Base-by-base conservation (phyloP, 1,140 invertebrate genomes). In the Drosophila virilis region DNA sequence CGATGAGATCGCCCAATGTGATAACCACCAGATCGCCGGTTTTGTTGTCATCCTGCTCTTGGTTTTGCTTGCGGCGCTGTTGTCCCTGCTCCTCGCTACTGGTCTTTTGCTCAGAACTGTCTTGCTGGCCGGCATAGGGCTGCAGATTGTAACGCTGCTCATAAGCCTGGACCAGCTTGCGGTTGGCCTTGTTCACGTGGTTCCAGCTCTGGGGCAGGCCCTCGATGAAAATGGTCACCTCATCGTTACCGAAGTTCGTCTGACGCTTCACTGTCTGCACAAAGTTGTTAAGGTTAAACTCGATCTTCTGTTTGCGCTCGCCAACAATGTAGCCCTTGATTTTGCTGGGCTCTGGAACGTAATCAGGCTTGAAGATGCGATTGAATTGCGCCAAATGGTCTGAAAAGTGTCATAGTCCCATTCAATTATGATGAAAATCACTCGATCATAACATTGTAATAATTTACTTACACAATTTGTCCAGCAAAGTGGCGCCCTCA, bases 191-290 rank as follows among this genome's bases (percentile, higher is more conserved):
- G 35, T 65, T 61, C 9, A 78, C 79, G 7, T 88, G 55, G 51
- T 43, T 28, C 62, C 54, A 64, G 54, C 5, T 60, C 42, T 82
- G 52, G 43, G 86, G 81, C 65, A 91, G 54, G 42, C 91, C 91
- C 48, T 84, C 77, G 15, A 92, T 83, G 79, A 90, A 86, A 17
- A 92, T 90, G 69, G 90, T 92, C 1, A 92, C 88, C 62, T 92
- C 91, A 8, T 91, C 84, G 38, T 89, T 66, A 50, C 86, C 90
- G 50, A 92, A 92, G 40, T 78, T 78, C 9, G 68, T 13, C 50
- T 91, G 78, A 17, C 84, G 83, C 46, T 90, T 80, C n/a, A 76
- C 80, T 1, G 72, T 76, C 60, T 89, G 62, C 13, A 85, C 82
- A 9, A 91, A 51, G 33, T 65, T 78, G 71, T 91, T 80, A 52